These are phyloP conservation scores for Phanerotoma sp. DNA, from an alignment of 2,888 invertebrate species.

Conservation along the genomic window DNA sequence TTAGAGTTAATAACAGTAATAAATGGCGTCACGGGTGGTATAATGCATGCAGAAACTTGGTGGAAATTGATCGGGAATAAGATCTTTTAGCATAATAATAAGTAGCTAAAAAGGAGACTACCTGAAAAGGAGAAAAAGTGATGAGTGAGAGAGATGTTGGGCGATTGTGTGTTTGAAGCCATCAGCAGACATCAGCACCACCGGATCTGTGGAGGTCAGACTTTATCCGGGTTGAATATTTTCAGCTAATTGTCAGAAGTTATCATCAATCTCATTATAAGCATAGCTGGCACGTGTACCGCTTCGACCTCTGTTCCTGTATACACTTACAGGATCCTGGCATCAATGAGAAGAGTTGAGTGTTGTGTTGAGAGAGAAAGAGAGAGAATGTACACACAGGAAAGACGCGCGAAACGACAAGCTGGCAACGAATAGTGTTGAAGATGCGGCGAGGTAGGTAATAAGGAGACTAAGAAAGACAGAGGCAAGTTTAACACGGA, in stretches of 20 bases:
- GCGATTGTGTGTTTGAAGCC: not conserved
- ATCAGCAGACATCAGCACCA: slow-evolving; percentile 1
- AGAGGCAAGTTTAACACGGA: slow-evolving; percentile 47
- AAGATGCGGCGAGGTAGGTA: slow-evolving; percentile 21
- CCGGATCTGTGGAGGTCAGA: not conserved
- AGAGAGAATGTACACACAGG: not conserved
- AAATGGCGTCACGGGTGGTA: slow-evolving; percentile 42
- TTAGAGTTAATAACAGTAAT: slow-evolving; percentile 51
- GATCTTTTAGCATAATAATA: slow-evolving; percentile 5
- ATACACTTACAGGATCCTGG: not conserved
- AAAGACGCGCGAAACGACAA: no score
- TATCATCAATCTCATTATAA: slow-evolving; percentile 50
- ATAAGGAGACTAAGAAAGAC: slow-evolving; percentile 29
- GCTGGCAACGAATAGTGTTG: slow-evolving; percentile 17
- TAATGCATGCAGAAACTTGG: slow-evolving; percentile 26
- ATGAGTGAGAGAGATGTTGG: no score
- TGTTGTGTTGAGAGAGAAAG: no score
- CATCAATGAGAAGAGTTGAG: not conserved
- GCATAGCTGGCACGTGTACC: slow-evolving; percentile 47
- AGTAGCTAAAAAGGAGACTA: not conserved
- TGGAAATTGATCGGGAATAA: slow-evolving; percentile 24
- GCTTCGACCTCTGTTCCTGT: slow-evolving; percentile 14
- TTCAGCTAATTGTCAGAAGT: slow-evolving; percentile 44
- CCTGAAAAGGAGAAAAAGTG: not conserved
- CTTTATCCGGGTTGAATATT: slow-evolving; percentile 30